A percentile compares a stretch with the other conserved stretches of the same genome.
Conservation (phyloP, 2,113 vertebrate species). For the Hoplias malabaricus region DNA sequence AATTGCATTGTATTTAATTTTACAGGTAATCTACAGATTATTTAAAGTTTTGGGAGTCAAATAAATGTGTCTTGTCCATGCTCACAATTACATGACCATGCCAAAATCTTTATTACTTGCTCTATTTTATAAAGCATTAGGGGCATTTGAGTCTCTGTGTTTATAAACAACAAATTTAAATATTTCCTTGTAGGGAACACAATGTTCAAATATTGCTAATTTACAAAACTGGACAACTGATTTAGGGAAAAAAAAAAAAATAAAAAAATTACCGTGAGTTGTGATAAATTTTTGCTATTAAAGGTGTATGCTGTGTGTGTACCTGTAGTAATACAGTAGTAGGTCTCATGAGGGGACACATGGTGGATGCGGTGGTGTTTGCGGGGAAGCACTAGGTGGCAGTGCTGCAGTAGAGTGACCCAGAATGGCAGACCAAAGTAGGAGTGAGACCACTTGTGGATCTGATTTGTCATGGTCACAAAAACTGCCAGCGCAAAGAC, state of each 20-base stretch:
- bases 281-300: no score
- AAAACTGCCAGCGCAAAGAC: slow-evolving; percentile 74
- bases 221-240: neutral
- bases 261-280: neutral
- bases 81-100: no score
- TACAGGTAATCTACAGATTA: no score
- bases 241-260: neutral
- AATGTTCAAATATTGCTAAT: no score
- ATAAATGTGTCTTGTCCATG: no score
- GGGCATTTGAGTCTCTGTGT: no score
- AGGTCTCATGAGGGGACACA: slow-evolving; percentile 76
- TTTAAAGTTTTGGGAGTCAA: no score
- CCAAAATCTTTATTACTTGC: no score
- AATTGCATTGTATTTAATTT: no score
- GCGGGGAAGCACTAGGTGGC: slow-evolving; percentile 75
- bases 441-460: slow-evolving; percentile 80
- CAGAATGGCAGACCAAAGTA: slow-evolving; percentile 75
- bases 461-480: slow-evolving; percentile 80
- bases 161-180: no score
- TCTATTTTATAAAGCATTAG: no score
- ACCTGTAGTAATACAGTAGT: slow-evolving; percentile 81
- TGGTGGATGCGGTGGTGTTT: slow-evolving; percentile 80
- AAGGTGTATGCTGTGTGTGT: slow-evolving; percentile 11
- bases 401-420: slow-evolving; percentile 76
- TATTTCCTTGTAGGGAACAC: no score